A percentile compares a stretch with the other conserved stretches of the same genome.
phyloP scores from a whole-genome alignment of 2,797 vertebrate genomes.

The Girardinus metallicus region DNA sequence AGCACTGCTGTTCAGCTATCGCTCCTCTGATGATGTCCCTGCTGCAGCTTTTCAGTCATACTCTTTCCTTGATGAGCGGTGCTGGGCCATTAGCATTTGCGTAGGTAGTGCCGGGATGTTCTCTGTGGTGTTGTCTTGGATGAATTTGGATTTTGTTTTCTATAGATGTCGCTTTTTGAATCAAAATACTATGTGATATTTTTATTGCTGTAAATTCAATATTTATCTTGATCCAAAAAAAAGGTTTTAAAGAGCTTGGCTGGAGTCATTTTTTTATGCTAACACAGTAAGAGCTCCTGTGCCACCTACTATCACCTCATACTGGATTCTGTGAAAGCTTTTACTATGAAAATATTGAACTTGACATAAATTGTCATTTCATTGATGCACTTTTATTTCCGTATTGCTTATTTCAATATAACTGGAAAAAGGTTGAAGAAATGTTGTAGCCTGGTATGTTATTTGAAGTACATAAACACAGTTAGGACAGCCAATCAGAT shows the following conservation, averaged over 20 bases:
- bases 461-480: not conserved
- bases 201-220: not conserved
- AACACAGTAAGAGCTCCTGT: not conserved
- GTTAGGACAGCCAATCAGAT: not conserved
- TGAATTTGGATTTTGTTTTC: not conserved
- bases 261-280: constrained; percentile 24
- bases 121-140: not conserved
- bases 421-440: not conserved
- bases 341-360: constrained; percentile 5
- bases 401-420: not conserved
- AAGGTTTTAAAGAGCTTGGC: not conserved
- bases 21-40: not conserved
- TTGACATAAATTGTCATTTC: not conserved
- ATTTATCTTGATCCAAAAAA: constrained; percentile 31
- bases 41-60: not conserved
- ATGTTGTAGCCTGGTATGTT: too few relatives aligned
- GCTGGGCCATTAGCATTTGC: constrained; percentile 14
- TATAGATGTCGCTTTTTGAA: not conserved
- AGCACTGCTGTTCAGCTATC: not conserved
- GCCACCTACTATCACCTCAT: constrained; percentile 18
- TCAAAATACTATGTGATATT: not conserved
- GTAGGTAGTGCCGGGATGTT: constrained; percentile 5
- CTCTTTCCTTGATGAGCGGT: not conserved
- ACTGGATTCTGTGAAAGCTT: constrained; percentile 23
- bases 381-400: not conserved